Percentiles rank a stretch among this genome's conserved stretches.
Evolutionary conservation across 2,888 invertebrate species (phyloP).

Genomic region (Tridacna gigas): DNA sequence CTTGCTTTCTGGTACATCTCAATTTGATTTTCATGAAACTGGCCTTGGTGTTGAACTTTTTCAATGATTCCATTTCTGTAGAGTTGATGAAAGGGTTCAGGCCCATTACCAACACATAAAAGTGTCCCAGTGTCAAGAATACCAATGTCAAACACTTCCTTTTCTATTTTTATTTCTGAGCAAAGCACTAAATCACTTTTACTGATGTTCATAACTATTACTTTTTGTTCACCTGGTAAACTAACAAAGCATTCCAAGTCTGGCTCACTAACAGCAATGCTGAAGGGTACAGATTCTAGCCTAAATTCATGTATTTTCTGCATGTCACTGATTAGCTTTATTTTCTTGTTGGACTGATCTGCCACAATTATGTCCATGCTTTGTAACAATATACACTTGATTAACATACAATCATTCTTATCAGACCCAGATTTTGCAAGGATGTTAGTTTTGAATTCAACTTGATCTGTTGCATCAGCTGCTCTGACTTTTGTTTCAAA

Average conservation of each 20-base stretch:
- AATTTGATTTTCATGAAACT: background rate
- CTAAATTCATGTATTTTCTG: background rate
- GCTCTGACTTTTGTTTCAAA: background rate
- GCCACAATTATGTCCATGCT: constrained; percentile 2
- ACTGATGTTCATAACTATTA: background rate
- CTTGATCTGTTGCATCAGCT: background rate
- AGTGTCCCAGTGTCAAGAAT: background rate
- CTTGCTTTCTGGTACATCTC: background rate
- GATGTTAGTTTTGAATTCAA: background rate
- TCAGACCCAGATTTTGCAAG: background rate
- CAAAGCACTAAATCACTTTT: background rate
- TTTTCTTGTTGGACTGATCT: constrained; percentile 17
- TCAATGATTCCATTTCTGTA: background rate
- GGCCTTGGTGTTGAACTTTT: background rate
- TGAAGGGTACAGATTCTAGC: constrained; percentile 3
- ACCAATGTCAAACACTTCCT: background rate
- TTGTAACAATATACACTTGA: background rate
- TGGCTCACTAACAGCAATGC: background rate
- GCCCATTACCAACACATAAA: background rate
- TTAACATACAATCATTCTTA: background rate
- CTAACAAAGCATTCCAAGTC: background rate
- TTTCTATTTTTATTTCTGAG: background rate
- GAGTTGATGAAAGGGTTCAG: background rate
- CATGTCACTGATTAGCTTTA: constrained; percentile 1
- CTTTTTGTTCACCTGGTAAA: background rate